Percentiles rank a stretch among this genome's conserved stretches.
These are phyloP conservation scores for Artemia franciscana DNA, from an alignment of 1,140 invertebrate species.

Conservation along the genomic window DNA sequence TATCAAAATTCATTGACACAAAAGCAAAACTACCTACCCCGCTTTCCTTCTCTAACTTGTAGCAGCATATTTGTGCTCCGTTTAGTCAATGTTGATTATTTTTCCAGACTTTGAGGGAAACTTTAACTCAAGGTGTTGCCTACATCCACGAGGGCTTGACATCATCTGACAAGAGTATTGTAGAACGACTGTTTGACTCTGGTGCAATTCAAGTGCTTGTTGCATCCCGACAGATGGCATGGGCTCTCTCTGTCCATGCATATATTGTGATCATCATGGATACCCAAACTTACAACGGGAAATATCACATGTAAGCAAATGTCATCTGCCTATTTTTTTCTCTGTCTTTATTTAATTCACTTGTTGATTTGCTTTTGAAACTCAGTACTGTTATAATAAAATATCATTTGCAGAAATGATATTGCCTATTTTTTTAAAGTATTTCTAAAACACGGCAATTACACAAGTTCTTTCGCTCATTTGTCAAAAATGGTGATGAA, in stretches of 20 bases:
- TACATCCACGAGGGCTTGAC: conserved; percentile 89
- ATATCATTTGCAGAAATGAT: too few relatives aligned
- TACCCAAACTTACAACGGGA: conserved; percentile 91
- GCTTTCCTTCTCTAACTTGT: background rate
- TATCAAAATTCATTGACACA: too few relatives aligned
- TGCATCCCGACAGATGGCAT: conserved; percentile 67
- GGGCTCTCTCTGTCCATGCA: conserved; percentile 62
- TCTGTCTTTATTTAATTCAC: too few relatives aligned
- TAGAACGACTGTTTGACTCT: conserved; percentile 75
- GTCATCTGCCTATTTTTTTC: too few relatives aligned
- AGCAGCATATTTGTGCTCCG: too few relatives aligned
- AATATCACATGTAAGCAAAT: conserved; percentile 28
- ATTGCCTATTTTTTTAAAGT: too few relatives aligned
- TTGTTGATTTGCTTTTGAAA: too few relatives aligned
- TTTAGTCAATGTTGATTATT: conserved; percentile 9
- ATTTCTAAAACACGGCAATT: too few relatives aligned
- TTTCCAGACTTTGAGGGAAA: conserved; percentile 49
- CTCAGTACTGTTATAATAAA: too few relatives aligned
- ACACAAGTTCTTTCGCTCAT: too few relatives aligned
- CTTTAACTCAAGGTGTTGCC: conserved; percentile 73
- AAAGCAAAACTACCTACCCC: background rate
- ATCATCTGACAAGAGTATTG: conserved; percentile 53
- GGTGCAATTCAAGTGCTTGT: conserved; percentile 79
- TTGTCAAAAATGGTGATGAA: too few relatives aligned
- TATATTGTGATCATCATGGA: conserved; percentile 94